Conservation (phyloP, 2,888 invertebrate genomes). For the Orthonevra nobilis region DNA sequence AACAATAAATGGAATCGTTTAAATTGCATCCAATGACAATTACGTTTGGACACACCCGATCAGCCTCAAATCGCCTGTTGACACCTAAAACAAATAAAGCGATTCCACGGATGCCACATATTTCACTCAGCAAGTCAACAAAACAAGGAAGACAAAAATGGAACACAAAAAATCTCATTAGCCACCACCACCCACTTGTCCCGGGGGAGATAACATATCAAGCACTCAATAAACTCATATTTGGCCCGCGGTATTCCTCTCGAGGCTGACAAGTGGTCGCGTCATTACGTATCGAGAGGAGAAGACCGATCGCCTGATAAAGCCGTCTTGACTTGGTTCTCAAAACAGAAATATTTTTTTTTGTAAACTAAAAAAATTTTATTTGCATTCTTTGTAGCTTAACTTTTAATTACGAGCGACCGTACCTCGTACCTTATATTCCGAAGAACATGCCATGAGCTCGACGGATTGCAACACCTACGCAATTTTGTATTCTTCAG, state of each 20-base stretch:
- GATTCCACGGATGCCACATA: constrained; percentile 22
- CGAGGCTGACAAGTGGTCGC: constrained; percentile 60
- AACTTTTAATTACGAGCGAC: constrained; percentile 52
- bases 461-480: constrained; percentile 41
- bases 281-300: constrained; percentile 29
- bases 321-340: constrained; percentile 11
- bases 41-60: constrained; percentile 20
- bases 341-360: constrained; percentile 33
- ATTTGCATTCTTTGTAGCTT: constrained; percentile 66
- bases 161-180: constrained; percentile 44
- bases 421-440: no score
- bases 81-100: constrained; percentile 41
- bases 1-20: background rate
- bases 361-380: constrained; percentile 54
- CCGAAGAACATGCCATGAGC: constrained; percentile 21
- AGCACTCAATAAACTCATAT: constrained; percentile 70
- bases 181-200: constrained; percentile 59
- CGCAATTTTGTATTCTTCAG: constrained; percentile 15
- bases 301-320: background rate
- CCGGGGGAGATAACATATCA: constrained; percentile 65
- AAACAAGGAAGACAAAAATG: constrained; percentile 11
- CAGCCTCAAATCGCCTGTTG: constrained; percentile 48
- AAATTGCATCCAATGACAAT: constrained; percentile 40
- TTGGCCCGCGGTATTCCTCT: no score
- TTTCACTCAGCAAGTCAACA: constrained; percentile 24